Evolutionary conservation across 2,797 vertebrate genomes (phyloP).

Genomic region (Molossus alvarezi): DNA sequence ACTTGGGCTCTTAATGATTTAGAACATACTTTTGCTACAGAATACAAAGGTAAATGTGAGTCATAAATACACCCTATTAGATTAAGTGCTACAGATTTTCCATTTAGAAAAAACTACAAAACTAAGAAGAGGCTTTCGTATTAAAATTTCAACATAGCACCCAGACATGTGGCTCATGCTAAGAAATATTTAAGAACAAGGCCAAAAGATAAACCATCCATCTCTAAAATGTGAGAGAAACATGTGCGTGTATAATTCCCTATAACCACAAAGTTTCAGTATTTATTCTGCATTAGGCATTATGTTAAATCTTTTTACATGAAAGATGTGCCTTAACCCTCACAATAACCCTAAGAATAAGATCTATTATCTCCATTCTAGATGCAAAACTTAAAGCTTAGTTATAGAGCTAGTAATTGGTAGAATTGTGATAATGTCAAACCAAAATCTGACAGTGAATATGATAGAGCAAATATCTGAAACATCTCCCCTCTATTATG

Average conservation of each 20-base stretch:
- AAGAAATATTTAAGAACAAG: not conserved
- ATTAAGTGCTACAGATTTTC: conserved; percentile 60
- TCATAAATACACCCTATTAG: conserved; percentile 18
- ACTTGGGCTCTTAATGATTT: conserved; percentile 46
- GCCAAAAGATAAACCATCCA: conserved; percentile 39
- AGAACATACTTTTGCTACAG: conserved; percentile 53
- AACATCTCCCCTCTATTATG: not conserved
- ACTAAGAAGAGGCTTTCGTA: conserved; percentile 20
- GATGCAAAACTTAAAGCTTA: conserved; percentile 35
- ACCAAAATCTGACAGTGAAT: conserved; percentile 44
- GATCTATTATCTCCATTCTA: conserved; percentile 12
- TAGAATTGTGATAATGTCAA: not conserved
- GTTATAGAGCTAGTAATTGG: conserved; percentile 27
- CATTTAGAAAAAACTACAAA: conserved; percentile 51
- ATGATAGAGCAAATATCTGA: conserved; percentile 14
- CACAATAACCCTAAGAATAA: not conserved
- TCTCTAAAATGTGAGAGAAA: conserved; percentile 34
- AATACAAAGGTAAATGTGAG: conserved; percentile 24
- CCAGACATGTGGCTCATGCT: not conserved
- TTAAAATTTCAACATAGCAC: conserved; percentile 29
- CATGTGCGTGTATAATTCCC: not conserved
- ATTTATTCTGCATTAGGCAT: not conserved
- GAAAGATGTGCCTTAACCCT: conserved; percentile 25
- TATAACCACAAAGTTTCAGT: conserved; percentile 5
- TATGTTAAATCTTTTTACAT: not conserved